Evolutionary conservation across 2,797 vertebrate species (phyloP), one percentile per base, ranked within the genome.

Genomic region (Dryobates pubescens): DNA sequence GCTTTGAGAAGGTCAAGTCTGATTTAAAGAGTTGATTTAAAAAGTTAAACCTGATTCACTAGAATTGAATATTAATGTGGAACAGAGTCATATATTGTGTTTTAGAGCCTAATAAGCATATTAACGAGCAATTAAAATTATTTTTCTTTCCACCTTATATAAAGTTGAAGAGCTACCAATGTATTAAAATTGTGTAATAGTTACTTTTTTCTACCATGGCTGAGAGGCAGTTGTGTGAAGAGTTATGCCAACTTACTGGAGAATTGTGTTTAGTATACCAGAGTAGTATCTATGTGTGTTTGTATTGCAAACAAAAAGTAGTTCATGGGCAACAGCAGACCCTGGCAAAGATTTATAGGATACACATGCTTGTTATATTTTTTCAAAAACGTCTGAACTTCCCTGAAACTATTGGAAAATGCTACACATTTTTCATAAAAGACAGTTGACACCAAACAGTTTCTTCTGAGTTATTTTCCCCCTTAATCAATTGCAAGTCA

Each of bases 1-100:
- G 91, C 88, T 96, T 94, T 95, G 76, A 95, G 96, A 98, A 97
- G 95, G 95, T 97, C 97, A 97, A 94, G 83, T 95, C 91, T 96
- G 93, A 97, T 97, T 97, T 97, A 96, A 97, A 96, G 96, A 97
- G 96, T 96, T 97, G 96, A 97, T 97, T 38, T 38, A 38, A 38
- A 90, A 96, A 97, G 94, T 96, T 90, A 74, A 95, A 95, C 84
- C 92, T 97, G 97, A 97, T 97, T 97, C 91, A 95, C 83, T 93
- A 82, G 92, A 94, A 96, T 91, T 95, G 94, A 96, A 95, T 94
- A 95, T 97, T 96, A 97, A 71, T 47, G 96, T 80, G 78, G 62
- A 96, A 93, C 38, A 38, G 74, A 58, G 53, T 63, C 94, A 95
- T 94, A 82, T 93, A 63, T 54, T 93, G 8, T 69, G 75, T 51